These are phyloP conservation scores for Campaea margaritaria DNA, from an alignment of 2,888 invertebrate species.

Conservation along the genomic window DNA sequence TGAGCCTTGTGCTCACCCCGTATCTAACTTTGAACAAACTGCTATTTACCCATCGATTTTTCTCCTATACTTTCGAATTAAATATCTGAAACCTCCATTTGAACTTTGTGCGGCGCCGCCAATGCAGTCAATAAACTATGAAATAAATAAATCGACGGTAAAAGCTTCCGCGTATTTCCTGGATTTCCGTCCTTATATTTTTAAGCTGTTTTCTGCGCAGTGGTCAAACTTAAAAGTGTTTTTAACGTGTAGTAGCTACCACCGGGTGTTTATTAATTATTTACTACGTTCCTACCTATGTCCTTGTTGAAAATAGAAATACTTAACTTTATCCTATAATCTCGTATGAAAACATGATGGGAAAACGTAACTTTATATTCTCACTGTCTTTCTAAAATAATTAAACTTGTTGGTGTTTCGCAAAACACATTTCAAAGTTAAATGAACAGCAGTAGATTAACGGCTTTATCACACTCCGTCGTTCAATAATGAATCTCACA, in stretches of 20 bases:
- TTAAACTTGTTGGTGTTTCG: conserved; percentile 12
- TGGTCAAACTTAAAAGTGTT: conserved; percentile 6
- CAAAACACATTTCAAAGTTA: conserved; percentile 26
- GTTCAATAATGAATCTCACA: conserved; percentile 22
- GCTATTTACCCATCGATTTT: conserved; percentile 60
- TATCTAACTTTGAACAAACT: conserved; percentile 63
- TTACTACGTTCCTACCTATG: background rate
- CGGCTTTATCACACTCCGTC: conserved; percentile 20
- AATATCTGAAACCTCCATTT: conserved; percentile 53
- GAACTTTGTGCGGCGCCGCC: conserved; percentile 46
- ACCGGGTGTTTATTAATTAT: background rate
- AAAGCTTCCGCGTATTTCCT: conserved; percentile 19
- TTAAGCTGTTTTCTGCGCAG: conserved; percentile 9
- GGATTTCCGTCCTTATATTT: conserved; percentile 14
- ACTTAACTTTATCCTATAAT: too few species aligned
- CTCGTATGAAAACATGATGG: too few species aligned
- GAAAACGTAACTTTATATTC: background rate
- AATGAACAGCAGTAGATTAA: conserved; percentile 13
- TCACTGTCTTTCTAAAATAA: conserved; percentile 13
- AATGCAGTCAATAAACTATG: conserved; percentile 40
- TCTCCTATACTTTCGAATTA: conserved; percentile 55
- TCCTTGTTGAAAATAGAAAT: background rate
- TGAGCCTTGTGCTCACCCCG: conserved; percentile 65
- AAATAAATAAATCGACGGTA: conserved; percentile 34
- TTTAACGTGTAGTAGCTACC: conserved; percentile 1